A percentile compares a stretch with the other conserved stretches of the same genome.
These are phyloP conservation scores for Melieria crassipennis DNA, from an alignment of 2,888 invertebrate species.

Conservation along the genomic window DNA sequence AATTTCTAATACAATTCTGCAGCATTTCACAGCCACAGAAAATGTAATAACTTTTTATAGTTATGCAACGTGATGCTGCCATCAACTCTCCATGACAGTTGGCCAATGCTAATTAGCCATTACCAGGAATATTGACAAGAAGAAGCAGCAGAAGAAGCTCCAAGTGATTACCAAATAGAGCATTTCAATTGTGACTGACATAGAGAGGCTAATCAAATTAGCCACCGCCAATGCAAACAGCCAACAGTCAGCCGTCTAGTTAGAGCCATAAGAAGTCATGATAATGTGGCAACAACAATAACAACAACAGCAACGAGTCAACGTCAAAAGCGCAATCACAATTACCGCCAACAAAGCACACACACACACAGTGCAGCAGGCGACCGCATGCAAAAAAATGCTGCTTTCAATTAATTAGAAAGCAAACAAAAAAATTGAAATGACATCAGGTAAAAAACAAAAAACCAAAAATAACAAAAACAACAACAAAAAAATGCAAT, in stretches of 20 bases:
- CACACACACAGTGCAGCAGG: constrained; percentile 7
- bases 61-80: too few relatives aligned
- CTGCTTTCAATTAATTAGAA: constrained; percentile 34
- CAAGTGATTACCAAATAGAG: constrained; percentile 15
- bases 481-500: not conserved
- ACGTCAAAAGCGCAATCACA: constrained; percentile 18
- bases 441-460: too few relatives aligned
- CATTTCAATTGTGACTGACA: constrained; percentile 25
- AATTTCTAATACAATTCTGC: too few relatives aligned
- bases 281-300: constrained; percentile 6
- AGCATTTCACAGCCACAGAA: too few relatives aligned
- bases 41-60: too few relatives aligned
- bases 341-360: constrained; percentile 17
- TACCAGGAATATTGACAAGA: too few relatives aligned
- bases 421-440: not conserved
- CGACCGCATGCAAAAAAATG: constrained; percentile 18
- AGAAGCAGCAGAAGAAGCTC: too few relatives aligned
- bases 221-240: constrained; percentile 12
- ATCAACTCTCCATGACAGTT: too few relatives aligned
- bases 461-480: not conserved
- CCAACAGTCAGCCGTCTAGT: constrained; percentile 6
- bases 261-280: not conserved
- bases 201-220: constrained; percentile 29
- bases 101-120: too few relatives aligned
- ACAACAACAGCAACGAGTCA: constrained; percentile 16